Evolutionary conservation across 2,797 vertebrate genomes (phyloP), one percentile per base, ranked within the genome.

Genomic region (Siniperca obscura): DNA sequence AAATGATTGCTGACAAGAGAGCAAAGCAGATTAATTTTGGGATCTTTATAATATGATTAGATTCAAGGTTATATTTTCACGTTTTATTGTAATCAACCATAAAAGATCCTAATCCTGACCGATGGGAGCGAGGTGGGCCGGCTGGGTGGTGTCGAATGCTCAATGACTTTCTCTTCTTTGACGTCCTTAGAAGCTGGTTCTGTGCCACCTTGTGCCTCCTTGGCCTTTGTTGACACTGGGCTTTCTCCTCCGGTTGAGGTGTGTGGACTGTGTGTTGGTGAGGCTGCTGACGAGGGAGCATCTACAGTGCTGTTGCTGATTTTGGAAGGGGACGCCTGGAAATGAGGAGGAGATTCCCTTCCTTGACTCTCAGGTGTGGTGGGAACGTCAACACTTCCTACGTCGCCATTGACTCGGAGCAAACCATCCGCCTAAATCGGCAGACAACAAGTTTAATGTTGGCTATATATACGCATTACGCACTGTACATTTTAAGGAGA

Each of bases 341-440:
- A 95, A n/a, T n/a, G 52, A 1, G 84, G 78, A 64, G 92, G 90
- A 27, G 92, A 92, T 4, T 91, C 90, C 13, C 89, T 78, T 59
- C 84, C 91, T 53, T 53, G 83, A 59, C 87, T 87, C 4, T 90
- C 84, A 0, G 89, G 83, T 2, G 86, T 74, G 52, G 74, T 70
- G 17, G 94, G 95, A 83, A 90, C 44, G 1, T 89, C 79, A 13
- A 95, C 77, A 0, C 74, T 61, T 74, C 78, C 84, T 2, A 80
- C 3, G 42, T 93, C 96, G 76, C 97, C 97, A 42, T 98, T 99
- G 89, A 98, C 72, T 76, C 93, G 95, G 81, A 96, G 87, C 87
- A 96, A 96, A 92, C 95, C 94, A 40, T 98, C 96, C 81, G 91
- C 93, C 98, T 98, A 25, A 83, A 72, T 14, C 0, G 50, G 13